These are phyloP conservation scores for Zingel zingel DNA, from an alignment of 2,113 vertebrate species.

Conservation along the genomic window DNA sequence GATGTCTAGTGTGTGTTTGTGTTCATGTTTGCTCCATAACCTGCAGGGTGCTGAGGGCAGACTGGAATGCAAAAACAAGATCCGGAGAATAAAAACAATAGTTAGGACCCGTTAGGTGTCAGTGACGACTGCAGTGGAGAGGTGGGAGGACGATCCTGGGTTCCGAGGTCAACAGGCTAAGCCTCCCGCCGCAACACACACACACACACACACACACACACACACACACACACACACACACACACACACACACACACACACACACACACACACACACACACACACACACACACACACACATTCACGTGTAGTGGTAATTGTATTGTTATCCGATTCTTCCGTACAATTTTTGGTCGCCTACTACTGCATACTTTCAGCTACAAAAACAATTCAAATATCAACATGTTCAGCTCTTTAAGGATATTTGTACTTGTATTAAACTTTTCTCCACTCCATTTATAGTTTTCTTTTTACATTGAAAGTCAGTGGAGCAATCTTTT, in stretches of 20 bases:
- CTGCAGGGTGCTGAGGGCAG: slow-evolving; percentile 29
- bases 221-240: no score
- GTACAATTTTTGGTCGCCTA: no score
- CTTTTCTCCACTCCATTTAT: no score
- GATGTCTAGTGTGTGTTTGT: slow-evolving; percentile 38
- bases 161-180: slow-evolving; percentile 54
- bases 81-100: slow-evolving; percentile 58
- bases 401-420: no score
- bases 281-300: neutral
- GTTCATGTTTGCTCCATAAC: slow-evolving; percentile 26
- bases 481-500: no score
- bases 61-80: slow-evolving; percentile 71
- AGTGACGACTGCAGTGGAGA: slow-evolving; percentile 18
- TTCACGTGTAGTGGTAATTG: neutral
- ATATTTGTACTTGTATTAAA: no score
- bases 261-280: neutral
- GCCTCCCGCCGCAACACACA: slow-evolving; percentile 34
- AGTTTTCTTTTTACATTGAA: no score
- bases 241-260: no score
- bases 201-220: neutral
- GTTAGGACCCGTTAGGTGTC: slow-evolving; percentile 51
- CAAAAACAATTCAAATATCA: no score
- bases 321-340: no score
- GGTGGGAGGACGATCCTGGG: slow-evolving; percentile 34
- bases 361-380: no score